Base-by-base conservation (phyloP, 2,888 invertebrate genomes). In the Aporophyla lueneburgensis region DNA sequence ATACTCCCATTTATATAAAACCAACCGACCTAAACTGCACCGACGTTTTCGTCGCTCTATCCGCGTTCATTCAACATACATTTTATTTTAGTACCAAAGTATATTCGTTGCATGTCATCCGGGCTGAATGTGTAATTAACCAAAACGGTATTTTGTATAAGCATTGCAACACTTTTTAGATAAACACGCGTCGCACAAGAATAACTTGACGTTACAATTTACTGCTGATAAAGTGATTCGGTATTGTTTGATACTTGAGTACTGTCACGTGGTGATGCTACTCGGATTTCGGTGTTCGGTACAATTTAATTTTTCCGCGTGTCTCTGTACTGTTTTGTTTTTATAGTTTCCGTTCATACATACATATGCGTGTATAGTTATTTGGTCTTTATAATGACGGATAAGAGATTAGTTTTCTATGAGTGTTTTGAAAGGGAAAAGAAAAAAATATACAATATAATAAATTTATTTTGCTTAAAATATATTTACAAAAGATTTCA, bases 101-200 rank as follows among this genome's bases (percentile, higher is more conserved):
- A 82, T 86, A 83, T 81, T 71, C 80, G 83, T 80, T 91, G 92
- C 91, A 90, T 87, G 89, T 88, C 91, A 88, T 81, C 86, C 87
- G 80, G 81, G 76, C 84, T 85, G 88, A 86, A 92, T 86, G 90
- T 91, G 93, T 92, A 93, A 93, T 93, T 92, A 92, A 93, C 91
- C 89, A 91, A 93, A 93, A 92, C 89, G 92, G 91, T 88, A 92
- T 92, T 93, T 92, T 90, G 91, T 92, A 85, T 91, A 89, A 88
- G 90, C 89, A 88, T 92, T 87, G 88, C 88, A 89, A 88, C 87
- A 86, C 87, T 91, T 91, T 91, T 91, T 89, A 88, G 89, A 87
- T 90, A 88, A 88, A 87, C 89, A 88, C 70, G 74, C 86, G 84
- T 84, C 79, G 86, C 86, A 86, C 90, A 83, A 85, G 90, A 91